These are phyloP conservation scores for Clarias macrocephalus DNA, from an alignment of 2,113 vertebrate species.

Conservation along the genomic window DNA sequence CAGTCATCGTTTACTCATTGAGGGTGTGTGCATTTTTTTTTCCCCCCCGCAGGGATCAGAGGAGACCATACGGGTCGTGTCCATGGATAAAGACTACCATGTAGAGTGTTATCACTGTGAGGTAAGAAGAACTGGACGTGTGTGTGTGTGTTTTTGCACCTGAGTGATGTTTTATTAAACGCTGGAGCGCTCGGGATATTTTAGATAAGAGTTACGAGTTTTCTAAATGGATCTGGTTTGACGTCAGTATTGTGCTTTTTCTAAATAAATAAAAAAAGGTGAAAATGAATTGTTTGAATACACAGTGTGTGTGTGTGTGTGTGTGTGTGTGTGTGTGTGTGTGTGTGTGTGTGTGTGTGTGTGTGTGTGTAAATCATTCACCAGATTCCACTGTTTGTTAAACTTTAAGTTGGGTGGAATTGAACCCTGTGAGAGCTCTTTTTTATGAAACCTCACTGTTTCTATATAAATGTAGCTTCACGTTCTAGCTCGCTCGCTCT, in stretches of 20 bases:
- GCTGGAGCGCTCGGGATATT: not conserved
- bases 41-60: conserved; percentile 83
- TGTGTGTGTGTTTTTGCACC: not conserved
- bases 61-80: conserved; percentile 95
- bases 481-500: not conserved
- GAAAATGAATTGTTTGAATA: not conserved
- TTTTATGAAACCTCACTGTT: not conserved
- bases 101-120: conserved; percentile 98
- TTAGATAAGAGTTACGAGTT: not conserved
- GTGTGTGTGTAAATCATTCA: conserved; percentile 30
- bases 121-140: conserved; percentile 70
- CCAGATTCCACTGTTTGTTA: conserved; percentile 29
- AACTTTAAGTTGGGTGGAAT: not conserved
- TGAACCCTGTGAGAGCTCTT: not conserved
- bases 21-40: conserved; percentile 34
- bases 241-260: not conserved
- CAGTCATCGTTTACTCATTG: not conserved
- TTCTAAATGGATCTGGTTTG: not conserved
- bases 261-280: not conserved
- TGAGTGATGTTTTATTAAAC: not conserved
- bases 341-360: not conserved
- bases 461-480: not conserved
- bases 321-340: not conserved
- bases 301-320: not conserved
- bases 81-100: conserved; percentile 98